phyloP scores from a whole-genome alignment of 2,888 invertebrate genomes.

The Brachypalpus laphriformis region DNA sequence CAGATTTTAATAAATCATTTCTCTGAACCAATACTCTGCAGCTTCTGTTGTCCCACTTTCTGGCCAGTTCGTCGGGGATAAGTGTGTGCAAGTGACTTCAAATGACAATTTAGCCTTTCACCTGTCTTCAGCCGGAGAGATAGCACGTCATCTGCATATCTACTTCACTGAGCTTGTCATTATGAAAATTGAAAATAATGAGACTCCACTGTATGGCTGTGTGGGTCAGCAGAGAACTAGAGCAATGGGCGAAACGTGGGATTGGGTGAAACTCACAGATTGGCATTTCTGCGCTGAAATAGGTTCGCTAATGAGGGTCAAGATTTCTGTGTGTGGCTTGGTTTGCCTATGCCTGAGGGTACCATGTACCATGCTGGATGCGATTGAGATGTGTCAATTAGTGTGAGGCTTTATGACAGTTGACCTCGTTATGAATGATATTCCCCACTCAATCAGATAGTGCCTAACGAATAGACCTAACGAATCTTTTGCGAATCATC shows the following conservation, averaged over 20 bases:
- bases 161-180: conserved; percentile 22
- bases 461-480: not conserved
- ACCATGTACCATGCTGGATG: not conserved
- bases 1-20: conserved; percentile 12
- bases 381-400: conserved; percentile 55
- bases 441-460: not conserved
- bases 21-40: not conserved
- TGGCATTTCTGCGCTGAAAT: conserved; percentile 19
- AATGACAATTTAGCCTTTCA: conserved; percentile 67
- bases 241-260: conserved; percentile 26
- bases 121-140: conserved; percentile 40
- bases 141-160: conserved; percentile 54
- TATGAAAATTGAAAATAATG: conserved; percentile 69
- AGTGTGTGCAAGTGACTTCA: conserved; percentile 15
- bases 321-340: not conserved
- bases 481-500: conserved; percentile 19
- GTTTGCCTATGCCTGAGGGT: not conserved
- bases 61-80: not conserved
- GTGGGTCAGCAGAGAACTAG: conserved; percentile 6
- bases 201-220: not conserved
- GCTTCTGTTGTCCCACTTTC: conserved; percentile 49
- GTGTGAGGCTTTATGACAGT: conserved; percentile 35
- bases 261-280: conserved; percentile 21
- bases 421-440: not conserved
- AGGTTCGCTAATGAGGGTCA: conserved; percentile 55